Evolutionary conservation across 2,888 invertebrate genomes (phyloP).

Genomic region (Clistopyga incitator): DNA sequence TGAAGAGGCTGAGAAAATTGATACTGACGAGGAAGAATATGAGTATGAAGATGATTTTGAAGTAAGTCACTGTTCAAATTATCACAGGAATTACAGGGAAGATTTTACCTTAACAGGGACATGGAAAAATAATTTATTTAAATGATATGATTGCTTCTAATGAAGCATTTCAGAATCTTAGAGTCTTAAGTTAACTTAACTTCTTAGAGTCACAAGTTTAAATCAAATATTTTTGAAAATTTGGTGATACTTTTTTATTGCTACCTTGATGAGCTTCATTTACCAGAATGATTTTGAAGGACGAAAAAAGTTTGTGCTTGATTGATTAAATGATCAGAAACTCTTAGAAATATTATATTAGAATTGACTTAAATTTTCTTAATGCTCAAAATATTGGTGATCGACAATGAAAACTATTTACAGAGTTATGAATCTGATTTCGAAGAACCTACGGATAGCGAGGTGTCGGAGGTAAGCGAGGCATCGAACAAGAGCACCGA

Average conservation of each 20-base stretch:
- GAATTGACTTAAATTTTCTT: neutral
- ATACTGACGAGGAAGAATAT: slow-evolving; percentile 73
- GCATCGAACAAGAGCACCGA: slow-evolving; percentile 69
- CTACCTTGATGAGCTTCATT: too few species aligned
- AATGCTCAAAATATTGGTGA: neutral
- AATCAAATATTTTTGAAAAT: too few species aligned
- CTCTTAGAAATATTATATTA: too few species aligned
- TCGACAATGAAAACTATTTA: slow-evolving; percentile 10
- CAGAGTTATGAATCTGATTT: slow-evolving; percentile 86
- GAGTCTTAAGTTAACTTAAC: too few species aligned
- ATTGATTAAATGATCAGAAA: too few species aligned
- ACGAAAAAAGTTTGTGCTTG: too few species aligned
- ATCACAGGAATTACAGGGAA: neutral
- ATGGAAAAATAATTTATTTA: neutral
- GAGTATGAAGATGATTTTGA: slow-evolving; percentile 85
- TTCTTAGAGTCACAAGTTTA: too few species aligned
- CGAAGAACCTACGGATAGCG: slow-evolving; percentile 83
- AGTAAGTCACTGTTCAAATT: slow-evolving; percentile 74
- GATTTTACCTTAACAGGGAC: neutral
- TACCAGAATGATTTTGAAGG: too few species aligned
- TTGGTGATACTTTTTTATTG: too few species aligned
- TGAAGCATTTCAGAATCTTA: too few species aligned
- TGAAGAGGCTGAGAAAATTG: slow-evolving; percentile 48
- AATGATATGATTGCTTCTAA: too few species aligned
- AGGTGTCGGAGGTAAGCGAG: slow-evolving; percentile 77